These are phyloP conservation scores for Helicoverpa zea DNA, from an alignment of 1,140 invertebrate species.

Conservation along the genomic window DNA sequence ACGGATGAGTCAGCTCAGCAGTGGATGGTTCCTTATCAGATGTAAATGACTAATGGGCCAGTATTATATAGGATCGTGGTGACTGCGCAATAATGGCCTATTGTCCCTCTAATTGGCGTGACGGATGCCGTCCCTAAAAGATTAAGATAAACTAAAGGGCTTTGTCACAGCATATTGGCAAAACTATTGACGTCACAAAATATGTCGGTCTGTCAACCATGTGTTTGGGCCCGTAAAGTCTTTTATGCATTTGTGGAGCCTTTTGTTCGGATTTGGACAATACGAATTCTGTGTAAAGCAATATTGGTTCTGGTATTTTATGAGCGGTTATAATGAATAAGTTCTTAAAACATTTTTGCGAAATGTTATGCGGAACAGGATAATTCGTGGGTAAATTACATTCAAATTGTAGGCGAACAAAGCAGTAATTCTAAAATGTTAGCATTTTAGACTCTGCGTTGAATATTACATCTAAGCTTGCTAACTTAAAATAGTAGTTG, in stretches of 20 bases:
- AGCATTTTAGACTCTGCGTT: too few species aligned
- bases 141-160: conserved; percentile 45
- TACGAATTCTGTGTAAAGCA: conserved; percentile 25
- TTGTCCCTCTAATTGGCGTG: conserved; percentile 44
- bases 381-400: not conserved
- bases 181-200: conserved; percentile 12
- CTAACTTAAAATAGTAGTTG: too few species aligned
- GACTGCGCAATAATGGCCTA: conserved; percentile 45
- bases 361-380: not conserved
- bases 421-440: too few species aligned
- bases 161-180: conserved; percentile 44
- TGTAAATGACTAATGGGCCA: conserved; percentile 59
- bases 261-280: conserved; percentile 30
- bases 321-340: not conserved
- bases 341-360: conserved; percentile 1
- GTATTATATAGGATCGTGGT: conserved; percentile 57
- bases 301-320: conserved; percentile 22
- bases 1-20: conserved; percentile 61
- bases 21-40: conserved; percentile 57
- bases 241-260: conserved; percentile 7
- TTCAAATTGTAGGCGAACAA: too few species aligned
- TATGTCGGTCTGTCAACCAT: conserved; percentile 8
- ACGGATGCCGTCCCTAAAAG: conserved; percentile 36
- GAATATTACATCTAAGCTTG: too few species aligned
- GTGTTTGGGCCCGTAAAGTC: conserved; percentile 12